Evolutionary conservation across 2,113 vertebrate genomes (phyloP).

Genomic region (Etia nguti): DNA sequence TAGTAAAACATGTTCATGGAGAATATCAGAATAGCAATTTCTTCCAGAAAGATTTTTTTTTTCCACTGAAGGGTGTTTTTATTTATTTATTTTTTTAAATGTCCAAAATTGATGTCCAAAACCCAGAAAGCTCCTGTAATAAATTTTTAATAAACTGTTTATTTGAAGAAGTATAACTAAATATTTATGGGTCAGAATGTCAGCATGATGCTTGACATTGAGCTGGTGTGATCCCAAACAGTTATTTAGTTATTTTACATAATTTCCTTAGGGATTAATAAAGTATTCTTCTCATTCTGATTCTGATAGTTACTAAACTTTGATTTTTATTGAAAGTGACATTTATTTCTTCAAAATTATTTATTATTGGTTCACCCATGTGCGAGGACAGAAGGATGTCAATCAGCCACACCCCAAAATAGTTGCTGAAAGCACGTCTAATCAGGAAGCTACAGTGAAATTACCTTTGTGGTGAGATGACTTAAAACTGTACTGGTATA

Average conservation of each 20-base stretch:
- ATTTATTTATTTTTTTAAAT: not conserved
- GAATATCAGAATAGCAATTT: too few species aligned
- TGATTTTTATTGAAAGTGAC: not conserved
- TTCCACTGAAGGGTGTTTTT: not conserved
- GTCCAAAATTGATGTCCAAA: not conserved
- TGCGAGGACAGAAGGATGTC: not conserved
- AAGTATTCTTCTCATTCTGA: too few species aligned
- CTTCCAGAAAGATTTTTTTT: not conserved
- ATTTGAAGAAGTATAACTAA: not conserved
- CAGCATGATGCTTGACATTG: not conserved
- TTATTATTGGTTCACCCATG: not conserved
- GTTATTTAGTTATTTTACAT: too few species aligned
- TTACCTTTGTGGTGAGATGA: not conserved
- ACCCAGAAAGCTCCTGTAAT: not conserved
- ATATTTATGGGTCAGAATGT: not conserved
- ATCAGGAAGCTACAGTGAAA: not conserved
- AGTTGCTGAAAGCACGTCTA: not conserved
- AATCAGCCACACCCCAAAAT: not conserved
- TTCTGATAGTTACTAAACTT: not conserved
- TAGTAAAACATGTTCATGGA: not conserved
- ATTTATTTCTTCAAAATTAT: not conserved
- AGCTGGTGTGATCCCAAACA: not conserved
- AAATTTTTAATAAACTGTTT: not conserved
- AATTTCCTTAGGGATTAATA: too few species aligned
- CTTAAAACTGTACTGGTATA: not conserved